Evolutionary conservation across 2,113 vertebrate genomes (phyloP), one percentile per base, ranked within the genome.

Genomic region (Colistium nudipinnis): DNA sequence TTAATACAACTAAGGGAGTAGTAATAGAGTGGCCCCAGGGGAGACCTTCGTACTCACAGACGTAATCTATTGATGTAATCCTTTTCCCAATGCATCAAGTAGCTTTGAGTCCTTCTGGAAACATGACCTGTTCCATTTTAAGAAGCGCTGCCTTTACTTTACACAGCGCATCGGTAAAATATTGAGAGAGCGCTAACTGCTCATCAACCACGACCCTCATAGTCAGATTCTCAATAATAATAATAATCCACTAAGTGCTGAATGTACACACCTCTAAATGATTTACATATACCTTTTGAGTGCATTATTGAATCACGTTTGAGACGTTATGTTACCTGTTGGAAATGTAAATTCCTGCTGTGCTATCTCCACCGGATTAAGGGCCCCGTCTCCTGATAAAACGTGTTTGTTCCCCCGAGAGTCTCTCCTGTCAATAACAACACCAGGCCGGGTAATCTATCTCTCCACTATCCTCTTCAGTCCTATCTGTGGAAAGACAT

Each of bases 1-100:
- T n/a, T 53, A 79, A 78, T 82, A 77, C 62, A 86, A 75, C 51
- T 19, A 31, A 28, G 70, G 63, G 67, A 45, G 67, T 24, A 25
- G n/a, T n/a, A n/a, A n/a, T n/a, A n/a, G n/a, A n/a, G 24, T 14
- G 48, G 62, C 72, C 75, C 31, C 72, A 13, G 39, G 65, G 70
- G 77, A 76, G 68, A 53, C 55, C 55, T 55, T 67, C 64, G 35
- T 68, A 66, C 75, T 75, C 73, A 61, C 22, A 45, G 66, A 41
- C 43, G 52, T 20, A 20, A 33, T 19, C 8, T 31, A 10, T 67
- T 60, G 36, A 68, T 75, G 28, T 70, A 56, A 65, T 64, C 63
- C 31, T 44, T 67, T 75, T 55, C 20, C 17, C 39, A 62, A 77
- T 68, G 49, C 45, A 51, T 68, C 20, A 36, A 53, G 45, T 31